Conservation (phyloP, 2,888 invertebrate species). For the Caenorhabditis sp. region DNA sequence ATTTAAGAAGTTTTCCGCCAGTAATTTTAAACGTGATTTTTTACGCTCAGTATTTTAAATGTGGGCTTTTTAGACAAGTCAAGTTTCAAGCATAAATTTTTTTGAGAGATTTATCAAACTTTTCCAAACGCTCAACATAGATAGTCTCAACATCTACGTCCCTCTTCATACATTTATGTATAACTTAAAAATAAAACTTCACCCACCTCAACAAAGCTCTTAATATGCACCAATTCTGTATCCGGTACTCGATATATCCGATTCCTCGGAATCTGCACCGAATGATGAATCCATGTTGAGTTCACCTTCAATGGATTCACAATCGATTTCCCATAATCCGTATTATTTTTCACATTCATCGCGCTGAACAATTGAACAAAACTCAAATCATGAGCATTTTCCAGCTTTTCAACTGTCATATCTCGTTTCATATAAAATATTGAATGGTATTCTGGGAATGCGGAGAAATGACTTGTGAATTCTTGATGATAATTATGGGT, state of each 20-base stretch:
- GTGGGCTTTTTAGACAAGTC: no score
- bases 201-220: conserved; percentile 15
- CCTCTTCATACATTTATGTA: no score
- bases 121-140: no score
- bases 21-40: no score
- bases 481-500: conserved; percentile 39
- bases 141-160: no score
- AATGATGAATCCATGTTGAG: conserved; percentile 40
- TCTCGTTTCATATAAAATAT: conserved; percentile 31
- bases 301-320: conserved; percentile 29
- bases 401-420: conserved; percentile 13
- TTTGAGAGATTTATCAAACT: no score
- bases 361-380: conserved; percentile 17
- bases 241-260: conserved; percentile 17
- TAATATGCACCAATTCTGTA: conserved; percentile 31
- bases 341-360: conserved; percentile 16
- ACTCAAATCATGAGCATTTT: conserved; percentile 13
- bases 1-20: no score
- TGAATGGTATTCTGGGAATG: conserved; percentile 19
- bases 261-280: conserved; percentile 16
- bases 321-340: conserved; percentile 32
- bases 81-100: no score
- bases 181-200: no score
- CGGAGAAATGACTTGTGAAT: conserved; percentile 21
- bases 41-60: no score